Percentiles rank a stretch among this genome's conserved stretches.
Evolutionary conservation across 1,140 invertebrate species (phyloP).

Genomic region (Calycopis cecrops): DNA sequence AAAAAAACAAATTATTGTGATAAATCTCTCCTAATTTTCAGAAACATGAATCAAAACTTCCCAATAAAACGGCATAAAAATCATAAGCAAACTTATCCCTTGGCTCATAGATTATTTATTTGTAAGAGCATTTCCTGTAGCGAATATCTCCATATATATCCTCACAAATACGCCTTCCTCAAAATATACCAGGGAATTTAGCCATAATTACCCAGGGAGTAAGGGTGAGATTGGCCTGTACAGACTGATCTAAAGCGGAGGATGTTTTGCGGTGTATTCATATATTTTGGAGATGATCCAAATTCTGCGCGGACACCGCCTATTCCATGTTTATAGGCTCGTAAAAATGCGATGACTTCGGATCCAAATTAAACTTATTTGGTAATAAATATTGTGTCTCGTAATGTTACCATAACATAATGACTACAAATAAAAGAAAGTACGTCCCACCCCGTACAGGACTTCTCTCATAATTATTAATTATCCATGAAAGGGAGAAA

Average conservation of each 20-base stretch:
- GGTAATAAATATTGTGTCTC: conserved; percentile 4
- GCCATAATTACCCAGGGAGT: not conserved
- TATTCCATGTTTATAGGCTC: conserved; percentile 39
- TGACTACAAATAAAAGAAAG: too few relatives aligned
- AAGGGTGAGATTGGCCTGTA: conserved; percentile 3
- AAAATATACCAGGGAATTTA: not conserved
- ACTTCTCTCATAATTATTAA: too few relatives aligned
- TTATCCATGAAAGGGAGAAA: too few relatives aligned
- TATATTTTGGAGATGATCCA: conserved; percentile 36
- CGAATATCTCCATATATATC: conserved; percentile 3
- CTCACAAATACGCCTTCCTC: not conserved
- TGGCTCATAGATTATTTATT: conserved; percentile 8
- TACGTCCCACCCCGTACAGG: too few relatives aligned
- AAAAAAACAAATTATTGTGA: not conserved
- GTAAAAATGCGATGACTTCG: conserved; percentile 38
- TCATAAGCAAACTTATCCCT: not conserved
- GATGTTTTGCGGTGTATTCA: conserved; percentile 13
- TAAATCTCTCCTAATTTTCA: not conserved
- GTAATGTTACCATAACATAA: not conserved
- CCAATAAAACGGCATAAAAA: not conserved
- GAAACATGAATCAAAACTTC: not conserved
- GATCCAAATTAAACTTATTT: conserved; percentile 15
- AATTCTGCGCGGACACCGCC: conserved; percentile 35
- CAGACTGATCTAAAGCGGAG: not conserved
- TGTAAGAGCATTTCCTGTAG: conserved; percentile 3